Conservation (phyloP, 1,140 invertebrate species). For the Mactra quadrangularis region DNA sequence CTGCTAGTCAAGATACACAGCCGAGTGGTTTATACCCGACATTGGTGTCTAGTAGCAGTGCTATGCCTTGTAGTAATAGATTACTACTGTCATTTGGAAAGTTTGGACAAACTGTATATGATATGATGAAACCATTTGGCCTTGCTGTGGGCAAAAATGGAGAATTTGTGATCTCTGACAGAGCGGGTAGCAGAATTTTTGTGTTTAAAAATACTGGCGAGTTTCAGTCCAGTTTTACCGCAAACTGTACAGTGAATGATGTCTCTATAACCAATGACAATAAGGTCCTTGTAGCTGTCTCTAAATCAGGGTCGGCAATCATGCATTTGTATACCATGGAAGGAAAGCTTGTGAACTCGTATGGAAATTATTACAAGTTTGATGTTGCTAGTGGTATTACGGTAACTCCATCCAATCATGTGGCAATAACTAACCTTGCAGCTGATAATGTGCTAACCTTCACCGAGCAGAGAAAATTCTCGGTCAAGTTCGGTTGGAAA, state of each 20-base stretch:
- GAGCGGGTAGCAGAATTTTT: slow-evolving; percentile 75
- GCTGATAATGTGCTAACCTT: slow-evolving; percentile 98
- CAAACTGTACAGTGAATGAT: slow-evolving; percentile 73
- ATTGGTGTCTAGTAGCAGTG: not conserved
- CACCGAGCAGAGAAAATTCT: slow-evolving; percentile 98
- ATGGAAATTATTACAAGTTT: slow-evolving; percentile 76
- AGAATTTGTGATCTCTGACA: slow-evolving; percentile 78
- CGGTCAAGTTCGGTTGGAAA: slow-evolving; percentile 97
- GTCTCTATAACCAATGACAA: slow-evolving; percentile 73
- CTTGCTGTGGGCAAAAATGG: slow-evolving; percentile 70
- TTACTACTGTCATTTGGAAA: slow-evolving; percentile 76
- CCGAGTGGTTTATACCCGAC: slow-evolving; percentile 41
- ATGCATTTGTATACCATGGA: slow-evolving; percentile 73
- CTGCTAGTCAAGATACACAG: too few species aligned
- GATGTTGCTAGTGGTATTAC: slow-evolving; percentile 79
- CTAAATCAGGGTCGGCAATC: slow-evolving; percentile 71
- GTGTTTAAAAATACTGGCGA: slow-evolving; percentile 74
- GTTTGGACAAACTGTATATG: slow-evolving; percentile 70
- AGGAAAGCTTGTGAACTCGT: slow-evolving; percentile 70
- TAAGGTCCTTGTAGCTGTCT: slow-evolving; percentile 75
- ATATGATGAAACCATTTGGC: slow-evolving; percentile 79
- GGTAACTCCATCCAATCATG: slow-evolving; percentile 68
- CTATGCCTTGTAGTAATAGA: slow-evolving; percentile 64
- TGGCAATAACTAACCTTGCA: slow-evolving; percentile 86
- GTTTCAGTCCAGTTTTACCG: slow-evolving; percentile 68